Base-by-base conservation (phyloP, 2,888 invertebrate species). In the Tetragonisca angustula region DNA sequence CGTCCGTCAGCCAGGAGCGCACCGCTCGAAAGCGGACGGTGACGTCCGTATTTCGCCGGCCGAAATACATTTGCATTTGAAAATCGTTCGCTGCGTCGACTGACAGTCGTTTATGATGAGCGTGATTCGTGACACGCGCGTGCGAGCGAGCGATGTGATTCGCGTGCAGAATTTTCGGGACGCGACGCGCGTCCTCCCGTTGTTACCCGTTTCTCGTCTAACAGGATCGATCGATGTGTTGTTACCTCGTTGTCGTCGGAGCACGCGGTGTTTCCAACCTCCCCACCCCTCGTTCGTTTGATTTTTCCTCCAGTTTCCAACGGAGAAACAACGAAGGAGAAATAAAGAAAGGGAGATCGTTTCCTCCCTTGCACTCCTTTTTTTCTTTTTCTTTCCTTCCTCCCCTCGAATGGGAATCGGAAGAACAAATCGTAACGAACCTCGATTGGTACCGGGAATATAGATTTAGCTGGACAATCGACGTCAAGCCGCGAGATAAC, bases 61-160 rank as follows among this genome's bases (percentile, higher is more conserved):
- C 75, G 85, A 87, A 85, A 88, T 76, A 81, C 85, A 88, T 88
- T 88, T 88, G 85, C 88, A 88, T 87, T 87, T 78, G 88, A 84
- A 87, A 88, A 88, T 87, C 79, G 76, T 69, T 69, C 50, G 75
- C 9, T 43, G 69, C 79, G 64, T 67, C 76, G 79, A 76, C 81
- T 75, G 87, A 81, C 87, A 83, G 69, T 76, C 75, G 82, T 80
- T 76, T 71, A 76, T 78, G 86, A 86, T 80, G 84, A 65, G 86
- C 86, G 76, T 64, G 81, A 75, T 76, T 73, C 75, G 72, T 87
- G 87, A 85, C 87, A 79, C 75, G 77, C 73, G 79, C 77, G 56
- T 73, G 79, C 77, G 61, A 81, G 64, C 87, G 79, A 84, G 61
- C 73, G 69, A 76, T 68, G 59, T 77, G 85, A 85, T 83, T 87